Conservation (phyloP, 2,797 vertebrate species). For the Sus cebifrons region DNA sequence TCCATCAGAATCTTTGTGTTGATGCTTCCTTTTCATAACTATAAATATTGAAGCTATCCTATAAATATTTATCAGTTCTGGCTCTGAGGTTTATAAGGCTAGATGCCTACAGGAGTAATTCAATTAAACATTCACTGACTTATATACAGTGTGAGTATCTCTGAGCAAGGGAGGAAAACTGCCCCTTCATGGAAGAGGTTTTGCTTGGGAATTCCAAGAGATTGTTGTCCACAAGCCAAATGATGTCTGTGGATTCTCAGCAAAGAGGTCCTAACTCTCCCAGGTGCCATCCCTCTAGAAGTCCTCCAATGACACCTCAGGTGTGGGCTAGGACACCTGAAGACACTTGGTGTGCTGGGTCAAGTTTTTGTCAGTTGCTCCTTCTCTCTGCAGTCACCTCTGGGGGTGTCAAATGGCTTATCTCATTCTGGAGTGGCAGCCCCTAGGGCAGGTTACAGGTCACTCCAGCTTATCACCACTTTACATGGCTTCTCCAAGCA, state of each 20-base stretch:
- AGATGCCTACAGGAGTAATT: neutral
- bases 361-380: conserved; percentile 57
- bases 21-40: neutral
- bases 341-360: neutral
- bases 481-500: conserved; percentile 94
- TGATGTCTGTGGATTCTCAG: neutral
- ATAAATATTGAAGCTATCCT: neutral
- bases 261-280: neutral
- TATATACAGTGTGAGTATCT: neutral
- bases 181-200: neutral
- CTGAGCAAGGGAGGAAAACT: neutral
- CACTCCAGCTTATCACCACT: conserved; percentile 89
- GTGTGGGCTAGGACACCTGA: neutral
- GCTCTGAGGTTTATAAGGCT: neutral
- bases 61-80: neutral
- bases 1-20: neutral
- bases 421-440: conserved; percentile 91
- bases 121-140: neutral
- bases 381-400: conserved; percentile 41
- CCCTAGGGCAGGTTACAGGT: conserved; percentile 84
- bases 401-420: conserved; percentile 89
- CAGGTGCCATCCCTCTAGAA: neutral
- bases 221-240: neutral
- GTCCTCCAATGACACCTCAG: accelerated
- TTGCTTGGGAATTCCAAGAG: neutral